These are phyloP conservation scores for Phallusia fumigata DNA, from an alignment of 23 tunicate species.

Conservation along the genomic window DNA sequence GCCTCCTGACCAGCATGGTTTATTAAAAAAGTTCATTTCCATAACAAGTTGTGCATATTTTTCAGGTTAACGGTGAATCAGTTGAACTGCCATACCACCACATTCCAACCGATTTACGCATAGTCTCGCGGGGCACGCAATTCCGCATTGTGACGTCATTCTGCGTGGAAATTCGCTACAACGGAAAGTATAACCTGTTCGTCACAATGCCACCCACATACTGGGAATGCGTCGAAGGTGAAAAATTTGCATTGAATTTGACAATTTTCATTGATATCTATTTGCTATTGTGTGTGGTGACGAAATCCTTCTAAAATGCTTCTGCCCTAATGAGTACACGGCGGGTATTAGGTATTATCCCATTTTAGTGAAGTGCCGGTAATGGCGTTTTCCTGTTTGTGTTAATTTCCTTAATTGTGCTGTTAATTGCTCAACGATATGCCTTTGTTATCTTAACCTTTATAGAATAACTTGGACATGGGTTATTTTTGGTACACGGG, in stretches of 20 bases:
- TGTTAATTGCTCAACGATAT: too few relatives aligned
- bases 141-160: constrained; percentile 34
- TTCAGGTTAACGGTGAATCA: constrained; percentile 32
- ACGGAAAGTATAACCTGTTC: constrained; percentile 44
- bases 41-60: too few relatives aligned
- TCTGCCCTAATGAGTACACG: too few relatives aligned
- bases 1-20: too few relatives aligned
- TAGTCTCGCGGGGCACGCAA: constrained; percentile 16
- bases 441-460: background rate
- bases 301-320: too few relatives aligned
- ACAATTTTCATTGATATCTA: too few relatives aligned
- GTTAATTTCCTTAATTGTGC: background rate
- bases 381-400: background rate
- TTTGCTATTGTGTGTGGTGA: too few relatives aligned
- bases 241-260: background rate
- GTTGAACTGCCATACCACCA: constrained; percentile 35
- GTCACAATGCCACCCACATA: constrained; percentile 33
- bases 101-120: constrained; percentile 21
- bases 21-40: too few relatives aligned
- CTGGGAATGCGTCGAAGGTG: constrained; percentile 46
- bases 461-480: too few relatives aligned
- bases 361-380: too few relatives aligned
- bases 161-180: constrained; percentile 39
- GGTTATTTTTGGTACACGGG: too few relatives aligned
- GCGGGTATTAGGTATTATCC: too few relatives aligned